phyloP scores from a whole-genome alignment of 2,888 invertebrate species.

The Pristionchus mayeri region DNA sequence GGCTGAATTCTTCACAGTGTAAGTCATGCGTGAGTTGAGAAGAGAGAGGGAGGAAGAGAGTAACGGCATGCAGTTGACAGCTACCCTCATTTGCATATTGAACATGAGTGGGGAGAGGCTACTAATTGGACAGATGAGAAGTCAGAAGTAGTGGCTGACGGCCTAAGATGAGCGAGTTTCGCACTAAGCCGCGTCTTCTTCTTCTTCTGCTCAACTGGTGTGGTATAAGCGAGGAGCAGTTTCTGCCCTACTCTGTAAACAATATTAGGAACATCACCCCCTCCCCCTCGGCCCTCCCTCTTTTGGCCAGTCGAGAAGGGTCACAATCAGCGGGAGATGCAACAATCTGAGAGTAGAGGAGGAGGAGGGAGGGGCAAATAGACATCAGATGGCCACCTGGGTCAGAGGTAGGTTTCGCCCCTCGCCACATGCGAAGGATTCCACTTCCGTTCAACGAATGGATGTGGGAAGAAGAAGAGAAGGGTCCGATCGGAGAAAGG shows the following conservation, averaged over 20 bases:
- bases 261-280: conserved; percentile 38
- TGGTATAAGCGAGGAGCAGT: conserved; percentile 37
- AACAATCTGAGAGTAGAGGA: conserved; percentile 19
- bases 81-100: conserved; percentile 38
- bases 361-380: conserved; percentile 25
- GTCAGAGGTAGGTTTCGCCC: neutral
- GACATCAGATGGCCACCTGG: neutral
- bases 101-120: conserved; percentile 2
- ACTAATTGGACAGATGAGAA: conserved; percentile 27
- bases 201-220: conserved; percentile 10
- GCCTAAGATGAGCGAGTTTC: neutral
- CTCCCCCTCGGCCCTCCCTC: neutral
- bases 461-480: neutral
- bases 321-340: conserved; percentile 41
- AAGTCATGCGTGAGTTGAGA: conserved; percentile 21
- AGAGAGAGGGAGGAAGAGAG: conserved; percentile 28
- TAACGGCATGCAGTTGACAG: conserved; percentile 18
- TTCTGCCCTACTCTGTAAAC: conserved; percentile 40
- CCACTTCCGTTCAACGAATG: conserved; percentile 24
- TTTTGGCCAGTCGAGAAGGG: conserved; percentile 42
- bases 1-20: conserved; percentile 11
- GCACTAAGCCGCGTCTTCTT: conserved; percentile 2
- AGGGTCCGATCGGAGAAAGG: neutral
- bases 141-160: neutral
- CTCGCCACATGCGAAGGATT: too few species aligned